These are phyloP conservation scores for Heliocidaris erythrogramma DNA, from an alignment of 35 echinoderm and acorn worm species.

Conservation along the genomic window DNA sequence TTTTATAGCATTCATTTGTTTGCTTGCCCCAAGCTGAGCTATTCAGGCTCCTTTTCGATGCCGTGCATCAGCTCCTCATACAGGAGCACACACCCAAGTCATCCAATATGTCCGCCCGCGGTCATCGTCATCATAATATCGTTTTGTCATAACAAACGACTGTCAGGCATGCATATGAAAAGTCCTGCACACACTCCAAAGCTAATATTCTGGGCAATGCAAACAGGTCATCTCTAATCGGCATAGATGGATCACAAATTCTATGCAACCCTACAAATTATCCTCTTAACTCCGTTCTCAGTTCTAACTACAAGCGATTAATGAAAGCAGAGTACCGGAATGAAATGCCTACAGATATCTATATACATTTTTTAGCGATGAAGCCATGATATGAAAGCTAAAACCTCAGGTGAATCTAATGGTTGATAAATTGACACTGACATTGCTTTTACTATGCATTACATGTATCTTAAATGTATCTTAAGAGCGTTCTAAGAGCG, in stretches of 20 bases:
- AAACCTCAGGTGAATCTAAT: not conserved
- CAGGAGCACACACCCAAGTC: slow-evolving; percentile 4
- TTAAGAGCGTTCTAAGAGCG: too few relatives aligned
- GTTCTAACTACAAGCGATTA: not conserved
- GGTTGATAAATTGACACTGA: not conserved
- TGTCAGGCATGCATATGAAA: slow-evolving; percentile 12
- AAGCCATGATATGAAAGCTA: not conserved
- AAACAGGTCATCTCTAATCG: not conserved
- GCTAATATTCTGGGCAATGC: not conserved
- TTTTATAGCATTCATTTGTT: slow-evolving; percentile 31
- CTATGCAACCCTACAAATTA: not conserved
- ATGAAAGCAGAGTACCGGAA: not conserved
- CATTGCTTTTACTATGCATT: not conserved
- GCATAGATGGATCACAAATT: not conserved
- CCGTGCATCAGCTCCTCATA: not conserved
- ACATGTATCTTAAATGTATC: too few relatives aligned
- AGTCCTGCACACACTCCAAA: not conserved
- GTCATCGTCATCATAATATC: slow-evolving; percentile 29
- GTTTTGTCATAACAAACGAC: not conserved
- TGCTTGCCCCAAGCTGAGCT: slow-evolving; percentile 7
- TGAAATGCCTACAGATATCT: not conserved
- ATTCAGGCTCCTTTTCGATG: not conserved
- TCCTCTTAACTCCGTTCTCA: not conserved
- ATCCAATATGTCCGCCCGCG: not conserved
- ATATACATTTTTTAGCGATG: not conserved